These are phyloP conservation scores for Argentina silus DNA, from an alignment of 2,797 vertebrate species.

Conservation along the genomic window DNA sequence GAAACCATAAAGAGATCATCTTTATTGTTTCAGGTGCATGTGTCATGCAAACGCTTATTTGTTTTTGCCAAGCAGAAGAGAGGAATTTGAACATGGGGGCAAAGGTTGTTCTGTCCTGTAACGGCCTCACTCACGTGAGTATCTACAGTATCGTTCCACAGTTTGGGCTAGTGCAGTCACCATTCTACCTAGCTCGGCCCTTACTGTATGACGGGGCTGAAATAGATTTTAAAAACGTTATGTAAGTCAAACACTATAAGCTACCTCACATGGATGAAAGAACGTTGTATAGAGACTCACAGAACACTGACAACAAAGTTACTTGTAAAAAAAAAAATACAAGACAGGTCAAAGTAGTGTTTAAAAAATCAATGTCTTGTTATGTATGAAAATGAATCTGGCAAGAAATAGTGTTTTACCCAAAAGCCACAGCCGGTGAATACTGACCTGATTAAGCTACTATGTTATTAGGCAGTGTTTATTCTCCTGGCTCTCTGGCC, in stretches of 20 bases:
- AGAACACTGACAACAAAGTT: too few relatives aligned
- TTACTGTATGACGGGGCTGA: not conserved
- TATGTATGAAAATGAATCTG: too few relatives aligned
- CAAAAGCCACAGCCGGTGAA: too few relatives aligned
- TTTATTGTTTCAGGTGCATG: conserved; percentile 25
- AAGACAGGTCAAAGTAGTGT: too few relatives aligned
- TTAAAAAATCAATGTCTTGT: too few relatives aligned
- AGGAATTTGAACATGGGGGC: conserved; percentile 59
- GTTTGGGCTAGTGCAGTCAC: not conserved
- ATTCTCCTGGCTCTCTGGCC: conserved; percentile 29
- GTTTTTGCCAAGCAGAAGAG: conserved; percentile 56
- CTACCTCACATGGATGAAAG: too few relatives aligned
- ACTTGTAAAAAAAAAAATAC: too few relatives aligned
- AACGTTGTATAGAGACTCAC: too few relatives aligned
- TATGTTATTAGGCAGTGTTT: conserved; percentile 3
- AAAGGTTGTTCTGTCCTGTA: conserved; percentile 57
- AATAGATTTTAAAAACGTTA: too few relatives aligned
- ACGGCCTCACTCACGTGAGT: conserved; percentile 44
- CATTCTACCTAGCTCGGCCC: not conserved
- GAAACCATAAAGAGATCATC: not conserved
- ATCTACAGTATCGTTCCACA: conserved; percentile 28
- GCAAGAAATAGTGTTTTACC: too few relatives aligned
- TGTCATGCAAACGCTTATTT: conserved; percentile 51
- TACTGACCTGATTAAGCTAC: conserved; percentile 51
- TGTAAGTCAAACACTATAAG: too few relatives aligned